These are phyloP conservation scores for Hoplostethus mediterraneus DNA, from an alignment of 2,797 vertebrate genomes.

Conservation along the genomic window DNA sequence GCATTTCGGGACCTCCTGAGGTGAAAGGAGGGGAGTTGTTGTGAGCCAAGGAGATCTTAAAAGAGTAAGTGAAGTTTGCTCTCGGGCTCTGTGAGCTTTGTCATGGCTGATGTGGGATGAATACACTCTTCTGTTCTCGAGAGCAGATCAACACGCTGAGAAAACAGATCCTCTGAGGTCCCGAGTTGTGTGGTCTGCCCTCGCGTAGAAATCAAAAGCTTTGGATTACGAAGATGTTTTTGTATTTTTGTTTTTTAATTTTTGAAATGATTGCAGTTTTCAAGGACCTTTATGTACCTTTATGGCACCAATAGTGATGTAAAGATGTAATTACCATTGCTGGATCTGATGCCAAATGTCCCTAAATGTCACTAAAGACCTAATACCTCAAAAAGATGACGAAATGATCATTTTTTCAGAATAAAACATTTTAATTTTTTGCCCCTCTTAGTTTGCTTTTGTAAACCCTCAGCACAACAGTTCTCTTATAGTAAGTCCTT, in stretches of 20 bases:
- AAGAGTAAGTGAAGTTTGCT: constrained; percentile 6
- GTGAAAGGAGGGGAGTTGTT: background rate
- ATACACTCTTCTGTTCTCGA: constrained; percentile 26
- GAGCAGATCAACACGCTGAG: constrained; percentile 3
- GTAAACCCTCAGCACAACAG: no score
- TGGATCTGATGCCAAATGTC: background rate
- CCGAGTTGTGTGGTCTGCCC: background rate
- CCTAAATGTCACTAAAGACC: background rate
- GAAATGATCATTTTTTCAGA: no score
- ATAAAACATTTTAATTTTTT: no score
- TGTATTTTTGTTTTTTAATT: no score
- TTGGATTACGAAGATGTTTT: background rate
- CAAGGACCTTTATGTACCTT: background rate
- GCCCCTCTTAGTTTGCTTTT: no score
- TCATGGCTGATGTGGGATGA: constrained; percentile 20
- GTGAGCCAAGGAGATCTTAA: background rate
- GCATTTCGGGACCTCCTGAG: background rate
- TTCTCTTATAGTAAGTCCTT: no score
- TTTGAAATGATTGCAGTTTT: background rate
- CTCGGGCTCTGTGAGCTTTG: background rate
- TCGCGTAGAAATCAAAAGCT: background rate
- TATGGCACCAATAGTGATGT: background rate
- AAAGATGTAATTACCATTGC: constrained; percentile 6
- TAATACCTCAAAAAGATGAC: background rate
- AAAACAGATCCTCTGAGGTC: background rate